Percentiles rank a stretch among this genome's conserved stretches.
Evolutionary conservation across 2,113 vertebrate genomes (phyloP).

Genomic region (Daboia siamensis): DNA sequence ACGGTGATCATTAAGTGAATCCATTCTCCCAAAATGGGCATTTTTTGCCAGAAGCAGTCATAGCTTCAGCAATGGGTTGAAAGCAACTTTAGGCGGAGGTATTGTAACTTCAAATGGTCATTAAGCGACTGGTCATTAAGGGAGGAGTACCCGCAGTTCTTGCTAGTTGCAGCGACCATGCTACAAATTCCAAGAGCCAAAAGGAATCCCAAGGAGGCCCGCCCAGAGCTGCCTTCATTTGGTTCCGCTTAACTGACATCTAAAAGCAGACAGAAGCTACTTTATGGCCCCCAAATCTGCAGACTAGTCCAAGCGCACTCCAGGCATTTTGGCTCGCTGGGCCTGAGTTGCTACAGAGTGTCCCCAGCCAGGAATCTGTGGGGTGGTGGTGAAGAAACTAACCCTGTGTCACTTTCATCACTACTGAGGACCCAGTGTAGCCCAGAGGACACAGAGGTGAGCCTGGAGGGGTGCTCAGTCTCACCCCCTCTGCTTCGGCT

Average conservation of each 20-base stretch:
- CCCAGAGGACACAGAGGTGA: too few species aligned
- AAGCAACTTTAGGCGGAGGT: not conserved
- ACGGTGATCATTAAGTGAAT: not conserved
- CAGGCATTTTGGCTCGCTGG: not conserved
- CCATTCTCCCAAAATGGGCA: not conserved
- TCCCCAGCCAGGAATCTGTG: not conserved
- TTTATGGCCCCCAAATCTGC: not conserved
- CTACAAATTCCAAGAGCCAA: not conserved
- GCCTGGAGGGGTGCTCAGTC: not conserved
- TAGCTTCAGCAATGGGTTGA: not conserved
- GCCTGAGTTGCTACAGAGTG: not conserved
- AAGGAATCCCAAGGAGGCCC: not conserved
- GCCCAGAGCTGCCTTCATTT: not conserved
- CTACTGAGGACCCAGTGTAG: rapidly evolving
- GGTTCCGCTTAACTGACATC: not conserved
- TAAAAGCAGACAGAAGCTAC: not conserved
- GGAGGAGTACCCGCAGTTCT: not conserved
- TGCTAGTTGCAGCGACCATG: not conserved
- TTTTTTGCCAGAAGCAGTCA: not conserved
- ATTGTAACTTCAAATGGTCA: not conserved
- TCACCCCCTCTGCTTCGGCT: not conserved
- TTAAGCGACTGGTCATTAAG: not conserved
- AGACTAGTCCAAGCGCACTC: not conserved
- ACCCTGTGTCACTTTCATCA: not conserved
- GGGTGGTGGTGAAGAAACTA: not conserved